phyloP scores from a whole-genome alignment of 2,797 vertebrate genomes.

The Protonibea diacanthus region DNA sequence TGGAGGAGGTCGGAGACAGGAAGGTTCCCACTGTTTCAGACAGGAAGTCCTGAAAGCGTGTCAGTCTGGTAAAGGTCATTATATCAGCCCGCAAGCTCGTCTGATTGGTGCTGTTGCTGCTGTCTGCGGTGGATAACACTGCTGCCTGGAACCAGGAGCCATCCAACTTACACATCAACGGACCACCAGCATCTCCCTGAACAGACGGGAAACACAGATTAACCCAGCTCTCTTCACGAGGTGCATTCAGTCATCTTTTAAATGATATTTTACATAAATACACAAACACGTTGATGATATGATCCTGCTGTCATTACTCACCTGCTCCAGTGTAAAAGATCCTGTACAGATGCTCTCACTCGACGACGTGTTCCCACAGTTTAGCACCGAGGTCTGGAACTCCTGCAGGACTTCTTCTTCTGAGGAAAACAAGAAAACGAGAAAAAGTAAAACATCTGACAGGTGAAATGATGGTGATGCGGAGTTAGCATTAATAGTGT shows the following conservation, averaged over 20 bases:
- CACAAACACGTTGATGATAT: too few species aligned
- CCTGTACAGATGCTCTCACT: conserved; percentile 51
- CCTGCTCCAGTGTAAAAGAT: conserved; percentile 52
- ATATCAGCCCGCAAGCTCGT: rapidly evolving
- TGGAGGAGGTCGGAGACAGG: conserved; percentile 23
- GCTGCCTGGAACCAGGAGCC: conserved; percentile 51
- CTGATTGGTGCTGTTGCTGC: neutral
- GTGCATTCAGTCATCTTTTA: neutral
- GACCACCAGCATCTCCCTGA: conserved; percentile 59
- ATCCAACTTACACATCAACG: conserved; percentile 48
- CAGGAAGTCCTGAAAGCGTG: conserved; percentile 14
- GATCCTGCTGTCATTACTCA: conserved; percentile 4
- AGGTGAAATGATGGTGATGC: neutral
- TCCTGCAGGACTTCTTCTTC: conserved; percentile 58
- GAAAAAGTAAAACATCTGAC: too few species aligned
- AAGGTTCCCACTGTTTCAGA: neutral
- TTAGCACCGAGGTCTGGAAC: conserved; percentile 36
- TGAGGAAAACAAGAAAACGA: conserved; percentile 5
- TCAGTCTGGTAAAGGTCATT: conserved; percentile 22
- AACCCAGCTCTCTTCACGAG: too few species aligned
- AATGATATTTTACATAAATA: too few species aligned
- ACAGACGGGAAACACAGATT: neutral
- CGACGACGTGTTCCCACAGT: conserved; percentile 34
- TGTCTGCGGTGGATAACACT: conserved; percentile 5
- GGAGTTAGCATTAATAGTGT: neutral